Evolutionary conservation across 1,140 invertebrate genomes (phyloP).

Genomic region (Atopsyche davidsoni): DNA sequence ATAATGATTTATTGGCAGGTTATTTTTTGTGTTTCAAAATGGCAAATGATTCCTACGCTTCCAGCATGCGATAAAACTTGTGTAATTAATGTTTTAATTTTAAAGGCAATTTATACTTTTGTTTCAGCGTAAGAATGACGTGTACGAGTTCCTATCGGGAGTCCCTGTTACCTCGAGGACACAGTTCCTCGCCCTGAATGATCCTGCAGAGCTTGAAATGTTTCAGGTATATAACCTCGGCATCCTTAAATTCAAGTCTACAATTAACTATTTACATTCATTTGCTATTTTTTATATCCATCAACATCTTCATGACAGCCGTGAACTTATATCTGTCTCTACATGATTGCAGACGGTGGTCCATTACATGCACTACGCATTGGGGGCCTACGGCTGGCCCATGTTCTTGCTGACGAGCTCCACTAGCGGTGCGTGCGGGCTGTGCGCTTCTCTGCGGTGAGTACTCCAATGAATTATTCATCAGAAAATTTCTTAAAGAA

Average conservation of each 20-base stretch:
- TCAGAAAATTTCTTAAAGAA: too few species aligned
- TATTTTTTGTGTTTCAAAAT: too few species aligned
- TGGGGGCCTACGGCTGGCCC: constrained; percentile 88
- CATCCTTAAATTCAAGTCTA: not conserved
- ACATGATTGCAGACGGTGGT: constrained; percentile 70
- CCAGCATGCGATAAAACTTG: too few species aligned
- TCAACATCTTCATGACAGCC: not conserved
- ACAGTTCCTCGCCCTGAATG: constrained; percentile 76
- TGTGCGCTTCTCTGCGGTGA: constrained; percentile 66
- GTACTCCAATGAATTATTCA: constrained; percentile 9
- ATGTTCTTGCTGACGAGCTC: constrained; percentile 73
- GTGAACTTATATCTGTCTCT: not conserved
- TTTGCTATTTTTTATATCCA: not conserved
- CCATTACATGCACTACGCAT: constrained; percentile 83
- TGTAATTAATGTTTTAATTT: too few species aligned
- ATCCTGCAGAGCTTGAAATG: constrained; percentile 66
- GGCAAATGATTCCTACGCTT: too few species aligned
- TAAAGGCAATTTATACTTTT: constrained; percentile 27
- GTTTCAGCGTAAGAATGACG: constrained; percentile 70
- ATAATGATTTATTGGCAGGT: too few species aligned
- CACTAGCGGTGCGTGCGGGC: constrained; percentile 62
- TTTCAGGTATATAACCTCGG: constrained; percentile 45
- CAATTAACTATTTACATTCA: not conserved
- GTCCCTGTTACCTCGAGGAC: constrained; percentile 79
- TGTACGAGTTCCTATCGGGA: constrained; percentile 86